A percentile compares a stretch with the other conserved stretches of the same genome.
phyloP scores from a whole-genome alignment of 2,888 invertebrate species.

The Clepsis dumicolana region DNA sequence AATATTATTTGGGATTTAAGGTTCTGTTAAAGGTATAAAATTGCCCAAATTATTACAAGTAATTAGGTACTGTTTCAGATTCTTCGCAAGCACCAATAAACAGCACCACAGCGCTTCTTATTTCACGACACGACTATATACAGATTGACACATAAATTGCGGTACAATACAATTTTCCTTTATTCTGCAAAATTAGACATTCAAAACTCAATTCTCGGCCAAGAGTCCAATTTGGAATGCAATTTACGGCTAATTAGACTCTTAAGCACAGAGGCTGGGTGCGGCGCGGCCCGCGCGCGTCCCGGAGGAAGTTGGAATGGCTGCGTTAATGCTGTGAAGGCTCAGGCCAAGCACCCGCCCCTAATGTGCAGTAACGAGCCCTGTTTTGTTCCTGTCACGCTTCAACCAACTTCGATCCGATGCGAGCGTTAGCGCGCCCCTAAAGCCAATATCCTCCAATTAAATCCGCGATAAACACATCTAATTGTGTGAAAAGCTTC shows the following conservation, averaged over 20 bases:
- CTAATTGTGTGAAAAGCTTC: slow-evolving; percentile 37
- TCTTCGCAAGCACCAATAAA: slow-evolving; percentile 35
- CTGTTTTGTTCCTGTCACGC: slow-evolving; percentile 58
- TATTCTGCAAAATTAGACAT: slow-evolving; percentile 79
- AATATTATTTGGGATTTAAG: too few relatives aligned
- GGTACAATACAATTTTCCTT: slow-evolving; percentile 72
- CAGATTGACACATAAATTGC: slow-evolving; percentile 73
- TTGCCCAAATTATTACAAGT: slow-evolving; percentile 10
- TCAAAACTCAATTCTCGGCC: slow-evolving; percentile 79
- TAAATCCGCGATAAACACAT: slow-evolving; percentile 36
- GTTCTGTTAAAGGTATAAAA: too few relatives aligned
- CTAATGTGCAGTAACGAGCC: slow-evolving; percentile 64
- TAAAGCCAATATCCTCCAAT: slow-evolving; percentile 36
- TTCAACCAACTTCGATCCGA: slow-evolving; percentile 31
- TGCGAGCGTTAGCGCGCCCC: slow-evolving; percentile 26
- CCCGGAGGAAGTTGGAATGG: slow-evolving; percentile 68
- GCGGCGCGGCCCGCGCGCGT: slow-evolving; percentile 52
- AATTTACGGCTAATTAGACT: slow-evolving; percentile 82
- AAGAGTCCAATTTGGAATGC: slow-evolving; percentile 77
- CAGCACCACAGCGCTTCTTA: slow-evolving; percentile 49
- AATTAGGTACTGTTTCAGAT: slow-evolving; percentile 13
- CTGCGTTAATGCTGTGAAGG: slow-evolving; percentile 49
- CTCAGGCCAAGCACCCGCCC: slow-evolving; percentile 46
- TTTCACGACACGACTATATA: slow-evolving; percentile 63
- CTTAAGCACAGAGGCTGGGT: slow-evolving; percentile 73